Base-by-base conservation (phyloP, 2,888 invertebrate species). In the Trilocha varians region DNA sequence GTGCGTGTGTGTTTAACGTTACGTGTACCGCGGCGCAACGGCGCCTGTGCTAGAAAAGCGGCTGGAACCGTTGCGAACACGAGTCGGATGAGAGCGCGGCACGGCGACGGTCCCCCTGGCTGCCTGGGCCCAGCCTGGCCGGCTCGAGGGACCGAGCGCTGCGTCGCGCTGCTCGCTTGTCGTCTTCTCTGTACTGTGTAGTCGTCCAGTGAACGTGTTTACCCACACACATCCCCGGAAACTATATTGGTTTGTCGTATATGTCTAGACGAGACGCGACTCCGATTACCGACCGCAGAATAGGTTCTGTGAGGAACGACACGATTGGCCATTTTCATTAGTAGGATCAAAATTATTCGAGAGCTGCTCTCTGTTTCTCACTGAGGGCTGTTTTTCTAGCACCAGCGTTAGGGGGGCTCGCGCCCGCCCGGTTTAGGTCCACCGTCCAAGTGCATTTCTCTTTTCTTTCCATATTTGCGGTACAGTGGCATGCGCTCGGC, bases 401-500 rank as follows among this genome's bases (percentile, higher is more conserved):
- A 89, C 89, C 83, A 78, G 80, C 73, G 83, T 79, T 87, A 87
- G 76, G 40, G 38, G 34, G 40, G 55, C 57, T 49, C 53, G 45
- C 48, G 49, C 62, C 68, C 76, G 80, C 53, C 60, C 61, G 62
- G 62, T 47, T 55, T 55, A 50, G 70, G 71, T 70, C 71, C 73
- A 68, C 70, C 73, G 77, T 77, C 80, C 68, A 79, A 76, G 78
- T 79, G 83, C 78, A 80, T 79, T 79, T 86, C 77, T 84, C 79
- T 84, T 83, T 86, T 84, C 65, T 86, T 87, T 86, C 83, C 85
- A 85, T 86, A 84, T 84, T n/a, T 69, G 77, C 80, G 80, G 79
- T 84, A 83, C 87, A 98, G 97, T 99, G 99, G 99, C 99, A 99
- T 91, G 97, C 97, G 87, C 92, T 99, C 90, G 96, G 97, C 87